phyloP scores from a whole-genome alignment of 92 coral and sea anemone genomes.

The Palythoa grandiflora region DNA sequence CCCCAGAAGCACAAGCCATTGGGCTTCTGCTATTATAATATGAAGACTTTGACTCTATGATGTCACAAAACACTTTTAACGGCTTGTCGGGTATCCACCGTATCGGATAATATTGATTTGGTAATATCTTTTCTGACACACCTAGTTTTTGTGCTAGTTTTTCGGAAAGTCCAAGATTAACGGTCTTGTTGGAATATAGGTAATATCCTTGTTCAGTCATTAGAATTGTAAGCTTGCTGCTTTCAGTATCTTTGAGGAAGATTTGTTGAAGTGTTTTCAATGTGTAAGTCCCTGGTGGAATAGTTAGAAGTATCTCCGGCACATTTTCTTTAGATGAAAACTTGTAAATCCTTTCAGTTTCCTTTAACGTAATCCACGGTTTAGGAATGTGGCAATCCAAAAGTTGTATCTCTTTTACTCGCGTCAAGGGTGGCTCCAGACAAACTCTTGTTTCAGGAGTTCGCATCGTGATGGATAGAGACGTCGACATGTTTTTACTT shows the following conservation, averaged over 20 bases:
- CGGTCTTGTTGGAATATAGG: constrained; percentile 32
- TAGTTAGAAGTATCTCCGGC: constrained; percentile 8
- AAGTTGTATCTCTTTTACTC: constrained; percentile 30
- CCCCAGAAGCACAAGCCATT: background rate
- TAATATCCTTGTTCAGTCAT: constrained; percentile 19
- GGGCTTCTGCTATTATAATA: constrained; percentile 8
- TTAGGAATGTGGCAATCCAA: constrained; percentile 15
- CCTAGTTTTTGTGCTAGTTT: constrained; percentile 1
- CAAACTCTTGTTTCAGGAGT: constrained; percentile 36
- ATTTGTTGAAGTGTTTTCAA: constrained; percentile 33
- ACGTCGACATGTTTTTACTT: constrained; percentile 16
- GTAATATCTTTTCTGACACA: constrained; percentile 31
- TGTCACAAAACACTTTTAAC: constrained; percentile 25
- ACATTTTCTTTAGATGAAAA: constrained; percentile 15
- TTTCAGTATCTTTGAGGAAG: constrained; percentile 20
- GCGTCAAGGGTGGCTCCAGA: constrained; percentile 32
- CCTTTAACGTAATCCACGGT: constrained; percentile 2
- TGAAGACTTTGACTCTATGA: constrained; percentile 23
- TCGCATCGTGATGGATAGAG: constrained; percentile 30
- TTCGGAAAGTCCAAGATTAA: constrained; percentile 25
- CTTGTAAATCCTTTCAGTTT: constrained; percentile 14
- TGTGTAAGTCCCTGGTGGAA: constrained; percentile 35
- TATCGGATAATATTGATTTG: constrained; percentile 22
- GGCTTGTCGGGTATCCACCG: constrained; percentile 20
- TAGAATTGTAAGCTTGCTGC: constrained; percentile 13